These are phyloP conservation scores for Chionis minor DNA, from an alignment of 2,113 vertebrate species.

Conservation along the genomic window DNA sequence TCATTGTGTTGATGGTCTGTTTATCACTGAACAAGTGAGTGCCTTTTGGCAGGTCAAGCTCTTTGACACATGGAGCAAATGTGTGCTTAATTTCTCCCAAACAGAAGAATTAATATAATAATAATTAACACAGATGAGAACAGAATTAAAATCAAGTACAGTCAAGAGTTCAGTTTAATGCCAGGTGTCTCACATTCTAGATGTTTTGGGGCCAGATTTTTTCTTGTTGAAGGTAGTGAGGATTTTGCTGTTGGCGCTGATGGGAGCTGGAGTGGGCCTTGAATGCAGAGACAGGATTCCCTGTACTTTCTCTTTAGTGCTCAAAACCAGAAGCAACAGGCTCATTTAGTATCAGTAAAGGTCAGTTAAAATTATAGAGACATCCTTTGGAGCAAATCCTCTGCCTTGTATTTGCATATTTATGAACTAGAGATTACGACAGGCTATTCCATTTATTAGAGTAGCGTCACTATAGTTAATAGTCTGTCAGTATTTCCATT, in stretches of 20 bases:
- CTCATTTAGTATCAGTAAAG: constrained; percentile 79
- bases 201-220: constrained; percentile 38
- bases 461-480: constrained; percentile 78
- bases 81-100: constrained; percentile 67
- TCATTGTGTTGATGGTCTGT: constrained; percentile 77
- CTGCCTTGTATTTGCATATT: constrained; percentile 83
- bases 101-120: constrained; percentile 74
- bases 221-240: neutral
- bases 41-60: constrained; percentile 76
- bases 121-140: constrained; percentile 74
- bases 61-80: constrained; percentile 70
- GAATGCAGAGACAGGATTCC: constrained; percentile 38
- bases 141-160: constrained; percentile 67
- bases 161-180: constrained; percentile 64
- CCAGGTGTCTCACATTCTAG: constrained; percentile 61
- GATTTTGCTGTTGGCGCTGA: neutral
- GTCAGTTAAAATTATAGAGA: constrained; percentile 85
- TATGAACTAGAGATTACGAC: constrained; percentile 84
- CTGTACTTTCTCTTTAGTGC: constrained; percentile 63
- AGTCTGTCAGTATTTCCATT: constrained; percentile 85
- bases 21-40: constrained; percentile 75
- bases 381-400: constrained; percentile 83
- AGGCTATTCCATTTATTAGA: constrained; percentile 83
- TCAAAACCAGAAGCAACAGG: constrained; percentile 80
- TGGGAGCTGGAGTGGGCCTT: neutral